A percentile compares a stretch with the other conserved stretches of the same genome.
These are phyloP conservation scores for Exocentrus adspersus DNA, from an alignment of 2,888 invertebrate genomes.

Conservation along the genomic window DNA sequence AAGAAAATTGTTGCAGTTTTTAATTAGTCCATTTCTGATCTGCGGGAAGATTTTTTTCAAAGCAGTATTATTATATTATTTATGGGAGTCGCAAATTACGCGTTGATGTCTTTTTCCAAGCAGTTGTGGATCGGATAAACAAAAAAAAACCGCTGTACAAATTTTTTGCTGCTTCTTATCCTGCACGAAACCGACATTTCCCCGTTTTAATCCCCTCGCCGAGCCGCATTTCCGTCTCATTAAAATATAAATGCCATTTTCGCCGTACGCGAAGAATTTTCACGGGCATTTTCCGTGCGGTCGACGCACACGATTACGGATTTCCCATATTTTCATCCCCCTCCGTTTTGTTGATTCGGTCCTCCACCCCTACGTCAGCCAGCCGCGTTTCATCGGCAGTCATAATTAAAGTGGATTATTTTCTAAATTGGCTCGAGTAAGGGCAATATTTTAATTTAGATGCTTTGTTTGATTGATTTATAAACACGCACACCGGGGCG, in stretches of 20 bases:
- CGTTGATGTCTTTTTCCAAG: too few relatives aligned
- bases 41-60: too few relatives aligned
- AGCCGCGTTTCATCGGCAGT: conserved; percentile 45
- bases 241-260: conserved; percentile 25
- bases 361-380: too few relatives aligned
- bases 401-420: conserved; percentile 49
- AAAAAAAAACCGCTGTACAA: background rate
- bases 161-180: background rate
- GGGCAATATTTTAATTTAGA: conserved; percentile 46
- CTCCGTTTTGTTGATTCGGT: conserved; percentile 1
- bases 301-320: conserved; percentile 8
- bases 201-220: background rate
- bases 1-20: too few relatives aligned
- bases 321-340: conserved; percentile 1
- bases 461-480: conserved; percentile 48
- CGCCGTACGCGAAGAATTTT: conserved; percentile 11
- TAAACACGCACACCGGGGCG: conserved; percentile 41
- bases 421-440: conserved; percentile 45
- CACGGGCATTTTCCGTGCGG: conserved; percentile 19
- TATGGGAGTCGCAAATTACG: too few relatives aligned
- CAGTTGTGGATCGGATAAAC: background rate
- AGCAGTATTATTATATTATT: too few relatives aligned
- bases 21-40: too few relatives aligned
- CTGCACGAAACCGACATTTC: background rate
- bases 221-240: background rate